A percentile compares a stretch with the other conserved stretches of the same genome.
These are phyloP conservation scores for Trachelus iudaicus DNA, from an alignment of 2,888 invertebrate genomes.

Conservation along the genomic window DNA sequence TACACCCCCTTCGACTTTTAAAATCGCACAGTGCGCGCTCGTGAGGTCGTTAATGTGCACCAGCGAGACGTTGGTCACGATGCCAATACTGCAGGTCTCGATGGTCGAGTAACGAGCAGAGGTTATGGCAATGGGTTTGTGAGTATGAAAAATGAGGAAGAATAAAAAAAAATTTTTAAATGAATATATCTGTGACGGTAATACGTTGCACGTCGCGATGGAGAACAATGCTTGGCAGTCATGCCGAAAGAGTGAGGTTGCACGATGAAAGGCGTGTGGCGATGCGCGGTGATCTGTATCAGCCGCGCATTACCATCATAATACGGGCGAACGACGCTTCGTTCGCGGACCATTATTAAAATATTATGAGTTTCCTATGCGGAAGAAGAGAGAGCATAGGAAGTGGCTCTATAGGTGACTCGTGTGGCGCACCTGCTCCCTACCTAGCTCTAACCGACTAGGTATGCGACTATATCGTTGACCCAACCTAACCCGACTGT, in stretches of 20 bases:
- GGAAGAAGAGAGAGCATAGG: background rate
- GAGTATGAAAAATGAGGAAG: background rate
- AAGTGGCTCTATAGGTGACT: background rate
- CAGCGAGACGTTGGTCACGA: background rate
- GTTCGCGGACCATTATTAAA: slow-evolving; percentile 1
- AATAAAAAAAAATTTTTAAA: background rate
- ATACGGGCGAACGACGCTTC: slow-evolving; percentile 3
- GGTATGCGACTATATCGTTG: background rate
- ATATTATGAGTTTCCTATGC: slow-evolving; percentile 7
- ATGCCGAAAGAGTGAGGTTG: background rate
- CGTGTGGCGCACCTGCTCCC: slow-evolving; percentile 1
- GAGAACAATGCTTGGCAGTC: background rate
- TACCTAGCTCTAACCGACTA: background rate
- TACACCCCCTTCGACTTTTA: background rate
- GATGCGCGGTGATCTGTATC: slow-evolving; percentile 2
- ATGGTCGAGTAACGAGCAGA: background rate
- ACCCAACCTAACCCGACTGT: background rate
- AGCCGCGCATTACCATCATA: slow-evolving; percentile 2
- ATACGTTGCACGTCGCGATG: background rate
- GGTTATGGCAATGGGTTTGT: background rate
- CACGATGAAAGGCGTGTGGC: background rate
- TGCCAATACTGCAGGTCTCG: background rate
- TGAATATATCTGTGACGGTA: background rate
- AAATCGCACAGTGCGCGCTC: background rate
- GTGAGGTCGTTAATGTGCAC: background rate